phyloP scores from a whole-genome alignment of 2,797 vertebrate genomes.

The Sebastes minor region DNA sequence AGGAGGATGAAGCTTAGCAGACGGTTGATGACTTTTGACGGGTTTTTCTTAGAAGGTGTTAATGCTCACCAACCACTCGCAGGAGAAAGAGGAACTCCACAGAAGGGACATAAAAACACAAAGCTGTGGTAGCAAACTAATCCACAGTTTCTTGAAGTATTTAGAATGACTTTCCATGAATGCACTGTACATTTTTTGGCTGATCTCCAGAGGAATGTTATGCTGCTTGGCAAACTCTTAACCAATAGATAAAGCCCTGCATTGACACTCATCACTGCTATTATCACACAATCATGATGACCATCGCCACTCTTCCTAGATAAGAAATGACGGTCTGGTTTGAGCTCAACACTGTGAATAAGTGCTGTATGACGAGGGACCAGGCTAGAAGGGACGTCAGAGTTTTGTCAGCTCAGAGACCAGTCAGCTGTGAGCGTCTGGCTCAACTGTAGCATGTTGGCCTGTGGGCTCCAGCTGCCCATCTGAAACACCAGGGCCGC shows the following conservation, averaged over 20 bases:
- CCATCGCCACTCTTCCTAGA: background rate
- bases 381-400: background rate
- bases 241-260: too few relatives aligned
- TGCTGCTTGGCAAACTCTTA: background rate
- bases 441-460: background rate
- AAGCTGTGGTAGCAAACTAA: background rate
- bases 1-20: background rate
- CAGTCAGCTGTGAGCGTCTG: constrained; percentile 21
- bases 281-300: background rate
- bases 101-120: background rate
- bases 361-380: background rate
- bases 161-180: background rate
- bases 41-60: background rate
- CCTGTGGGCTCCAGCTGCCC: constrained; percentile 18
- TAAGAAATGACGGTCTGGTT: constrained; percentile 7
- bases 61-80: background rate
- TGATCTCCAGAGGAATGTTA: background rate
- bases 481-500: background rate
- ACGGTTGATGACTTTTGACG: background rate
- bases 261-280: background rate
- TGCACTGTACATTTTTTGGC: background rate
- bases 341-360: background rate
- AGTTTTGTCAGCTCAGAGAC: constrained; percentile 25
- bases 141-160: too few relatives aligned
- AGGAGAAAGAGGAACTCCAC: background rate